Conservation (phyloP, 2,113 vertebrate genomes). For the Percopsis transmontana region DNA sequence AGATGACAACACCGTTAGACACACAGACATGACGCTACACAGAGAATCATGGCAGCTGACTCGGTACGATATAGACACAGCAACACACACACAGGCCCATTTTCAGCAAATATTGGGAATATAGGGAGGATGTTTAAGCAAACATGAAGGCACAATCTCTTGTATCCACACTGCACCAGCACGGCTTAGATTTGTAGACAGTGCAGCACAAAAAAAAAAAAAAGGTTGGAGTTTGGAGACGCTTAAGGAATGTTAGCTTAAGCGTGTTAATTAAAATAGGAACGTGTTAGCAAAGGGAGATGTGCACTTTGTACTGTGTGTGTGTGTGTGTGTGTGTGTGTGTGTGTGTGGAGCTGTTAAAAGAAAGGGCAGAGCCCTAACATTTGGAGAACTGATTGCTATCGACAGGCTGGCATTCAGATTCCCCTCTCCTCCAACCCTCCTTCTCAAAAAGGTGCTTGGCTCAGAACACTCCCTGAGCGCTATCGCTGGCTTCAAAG, state of each 20-base stretch:
- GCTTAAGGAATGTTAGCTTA: too few relatives aligned
- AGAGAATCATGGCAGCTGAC: constrained; percentile 20
- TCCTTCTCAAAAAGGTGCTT: constrained; percentile 36
- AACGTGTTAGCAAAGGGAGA: not conserved
- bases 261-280: constrained; percentile 21
- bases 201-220: constrained; percentile 14
- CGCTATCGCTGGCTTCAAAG: constrained; percentile 26
- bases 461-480: constrained; percentile 21
- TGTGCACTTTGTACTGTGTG: not conserved
- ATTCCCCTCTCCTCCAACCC: constrained; percentile 7
- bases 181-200: not conserved
- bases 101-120: constrained; percentile 28
- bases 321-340: constrained; percentile 15
- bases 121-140: constrained; percentile 5
- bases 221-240: constrained; percentile 16
- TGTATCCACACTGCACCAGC: constrained; percentile 25
- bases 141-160: constrained; percentile 29
- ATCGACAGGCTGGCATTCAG: constrained; percentile 56
- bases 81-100: constrained; percentile 31
- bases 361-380: constrained; percentile 45
- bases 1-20: constrained; percentile 62
- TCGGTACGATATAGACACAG: constrained; percentile 43
- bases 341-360: constrained; percentile 8
- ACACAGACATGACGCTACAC: constrained; percentile 43
- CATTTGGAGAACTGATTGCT: constrained; percentile 37